These are phyloP conservation scores for Danio choprae DNA, from an alignment of 2,797 vertebrate genomes.

Conservation along the genomic window DNA sequence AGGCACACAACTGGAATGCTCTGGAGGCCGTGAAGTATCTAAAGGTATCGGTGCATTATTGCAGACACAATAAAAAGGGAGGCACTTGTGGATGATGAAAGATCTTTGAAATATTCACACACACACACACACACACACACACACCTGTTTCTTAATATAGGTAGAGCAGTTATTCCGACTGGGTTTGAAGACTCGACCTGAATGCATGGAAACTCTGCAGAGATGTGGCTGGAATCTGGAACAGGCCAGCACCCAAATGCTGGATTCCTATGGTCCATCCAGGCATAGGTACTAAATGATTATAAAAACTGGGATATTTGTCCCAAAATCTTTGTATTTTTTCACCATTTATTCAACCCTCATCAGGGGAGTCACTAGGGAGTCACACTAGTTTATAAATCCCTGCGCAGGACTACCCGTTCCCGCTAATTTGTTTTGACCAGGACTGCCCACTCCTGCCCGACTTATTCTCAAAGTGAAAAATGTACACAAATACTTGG, in stretches of 20 bases:
- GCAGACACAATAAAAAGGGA: not conserved
- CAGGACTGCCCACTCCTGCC: not conserved
- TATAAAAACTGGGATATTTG: too few species aligned
- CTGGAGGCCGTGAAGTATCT: constrained; percentile 88
- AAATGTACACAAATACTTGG: not conserved
- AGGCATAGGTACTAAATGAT: constrained; percentile 79
- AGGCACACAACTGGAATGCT: constrained; percentile 86
- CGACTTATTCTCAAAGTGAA: not conserved
- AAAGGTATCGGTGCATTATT: constrained; percentile 79
- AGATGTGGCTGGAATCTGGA: constrained; percentile 93
- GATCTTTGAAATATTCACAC: not conserved
- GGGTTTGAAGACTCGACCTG: constrained; percentile 85
- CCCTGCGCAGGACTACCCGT: too few species aligned
- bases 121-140: not conserved
- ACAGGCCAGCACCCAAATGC: constrained; percentile 88
- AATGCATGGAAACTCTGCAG: constrained; percentile 92
- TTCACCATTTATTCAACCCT: too few species aligned
- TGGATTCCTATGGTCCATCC: constrained; percentile 83
- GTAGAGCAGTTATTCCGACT: constrained; percentile 96
- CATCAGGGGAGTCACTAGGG: too few species aligned
- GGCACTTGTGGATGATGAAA: not conserved
- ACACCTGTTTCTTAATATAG: constrained; percentile 68
- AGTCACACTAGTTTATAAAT: too few species aligned
- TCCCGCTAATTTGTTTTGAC: too few species aligned
- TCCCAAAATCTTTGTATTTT: too few species aligned